Conservation (phyloP, 2,888 invertebrate species). For the Adela reaumurella region DNA sequence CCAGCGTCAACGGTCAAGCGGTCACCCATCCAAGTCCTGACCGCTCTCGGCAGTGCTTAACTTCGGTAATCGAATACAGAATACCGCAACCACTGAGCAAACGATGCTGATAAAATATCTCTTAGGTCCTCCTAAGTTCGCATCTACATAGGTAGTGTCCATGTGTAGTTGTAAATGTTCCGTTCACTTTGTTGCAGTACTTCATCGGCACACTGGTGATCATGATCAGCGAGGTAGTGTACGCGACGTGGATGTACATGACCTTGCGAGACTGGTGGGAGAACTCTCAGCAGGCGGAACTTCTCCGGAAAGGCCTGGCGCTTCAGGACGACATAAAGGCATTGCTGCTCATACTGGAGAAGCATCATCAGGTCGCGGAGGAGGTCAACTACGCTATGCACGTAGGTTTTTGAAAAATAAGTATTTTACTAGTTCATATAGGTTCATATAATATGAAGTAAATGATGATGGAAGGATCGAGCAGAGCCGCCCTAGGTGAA, state of each 20-base stretch:
- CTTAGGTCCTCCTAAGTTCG: too few relatives aligned
- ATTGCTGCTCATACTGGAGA: conserved; percentile 26
- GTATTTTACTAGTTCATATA: too few relatives aligned
- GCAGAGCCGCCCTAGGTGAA: too few relatives aligned
- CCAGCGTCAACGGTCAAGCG: too few relatives aligned
- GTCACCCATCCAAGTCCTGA: too few relatives aligned
- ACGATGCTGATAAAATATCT: too few relatives aligned
- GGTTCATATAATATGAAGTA: too few relatives aligned
- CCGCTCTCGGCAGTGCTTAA: too few relatives aligned
- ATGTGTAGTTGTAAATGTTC: neutral
- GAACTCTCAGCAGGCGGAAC: conserved; percentile 38
- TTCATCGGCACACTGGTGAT: conserved; percentile 34
- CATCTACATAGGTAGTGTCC: too few relatives aligned
- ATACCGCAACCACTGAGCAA: too few relatives aligned
- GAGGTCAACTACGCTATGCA: neutral
- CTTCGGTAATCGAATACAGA: too few relatives aligned
- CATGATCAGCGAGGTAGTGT: conserved; percentile 38
- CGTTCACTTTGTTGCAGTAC: conserved; percentile 21
- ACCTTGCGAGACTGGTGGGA: conserved; percentile 46
- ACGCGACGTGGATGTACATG: conserved; percentile 45
- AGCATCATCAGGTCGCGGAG: neutral
- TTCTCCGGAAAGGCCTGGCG: conserved; percentile 40
- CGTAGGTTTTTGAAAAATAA: neutral
- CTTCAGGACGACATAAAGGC: conserved; percentile 46
- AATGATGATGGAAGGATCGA: too few relatives aligned